Percentiles rank a stretch among this genome's conserved stretches.
Conservation (phyloP, 2,113 vertebrate genomes). For the Micronycteris hirsuta region DNA sequence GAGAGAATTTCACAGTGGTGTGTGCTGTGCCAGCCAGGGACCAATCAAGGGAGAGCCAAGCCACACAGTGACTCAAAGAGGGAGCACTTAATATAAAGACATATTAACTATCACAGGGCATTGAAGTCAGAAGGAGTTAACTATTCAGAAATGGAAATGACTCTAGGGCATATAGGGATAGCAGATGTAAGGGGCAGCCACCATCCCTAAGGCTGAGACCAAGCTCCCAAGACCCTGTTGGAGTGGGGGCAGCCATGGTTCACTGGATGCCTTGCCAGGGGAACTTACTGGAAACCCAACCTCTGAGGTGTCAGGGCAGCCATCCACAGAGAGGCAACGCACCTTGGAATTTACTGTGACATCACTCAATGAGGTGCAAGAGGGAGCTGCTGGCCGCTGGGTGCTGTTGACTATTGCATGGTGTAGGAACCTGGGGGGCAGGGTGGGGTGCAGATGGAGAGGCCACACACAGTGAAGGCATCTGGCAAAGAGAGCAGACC, state of each 20-base stretch:
- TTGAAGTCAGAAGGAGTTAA: not conserved
- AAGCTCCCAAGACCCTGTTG: not conserved
- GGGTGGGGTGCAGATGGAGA: not conserved
- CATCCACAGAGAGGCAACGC: not conserved
- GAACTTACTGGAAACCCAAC: not conserved
- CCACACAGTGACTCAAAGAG: not conserved
- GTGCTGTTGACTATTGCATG: rapidly evolving
- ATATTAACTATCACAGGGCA: not conserved
- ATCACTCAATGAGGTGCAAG: not conserved
- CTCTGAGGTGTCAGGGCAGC: not conserved
- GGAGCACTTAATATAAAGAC: not conserved
- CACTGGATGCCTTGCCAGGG: not conserved
- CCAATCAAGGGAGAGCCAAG: not conserved
- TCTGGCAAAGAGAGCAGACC: not conserved
- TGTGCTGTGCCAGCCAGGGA: not conserved
- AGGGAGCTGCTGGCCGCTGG: not conserved
- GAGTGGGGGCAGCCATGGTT: not conserved
- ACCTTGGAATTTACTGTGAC: not conserved
- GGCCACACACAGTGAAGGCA: not conserved
- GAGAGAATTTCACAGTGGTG: not conserved
- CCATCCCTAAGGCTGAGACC: too few species aligned
- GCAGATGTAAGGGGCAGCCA: not conserved
- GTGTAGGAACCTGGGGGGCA: not conserved
- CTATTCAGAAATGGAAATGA: not conserved
- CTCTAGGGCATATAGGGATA: not conserved